Evolutionary conservation across 2,113 vertebrate genomes (phyloP).

Genomic region (Channa argus): DNA sequence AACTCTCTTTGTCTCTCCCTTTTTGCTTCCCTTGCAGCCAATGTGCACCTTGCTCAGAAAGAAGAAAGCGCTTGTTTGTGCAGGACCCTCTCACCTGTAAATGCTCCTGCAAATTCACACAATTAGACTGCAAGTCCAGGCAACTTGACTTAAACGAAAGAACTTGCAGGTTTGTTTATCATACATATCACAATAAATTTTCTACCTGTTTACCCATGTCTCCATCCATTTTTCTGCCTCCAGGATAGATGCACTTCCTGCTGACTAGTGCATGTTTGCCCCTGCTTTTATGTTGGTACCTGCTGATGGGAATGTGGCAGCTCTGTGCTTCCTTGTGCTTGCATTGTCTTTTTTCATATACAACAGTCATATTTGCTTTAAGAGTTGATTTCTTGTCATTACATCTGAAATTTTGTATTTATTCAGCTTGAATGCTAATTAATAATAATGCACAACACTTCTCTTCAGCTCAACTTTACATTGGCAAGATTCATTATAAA

Average conservation of each 20-base stretch:
- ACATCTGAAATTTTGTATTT: neutral
- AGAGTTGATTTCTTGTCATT: conserved; percentile 5
- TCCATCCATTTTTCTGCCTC: neutral
- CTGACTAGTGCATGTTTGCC: conserved; percentile 81
- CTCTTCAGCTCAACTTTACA: too few relatives aligned
- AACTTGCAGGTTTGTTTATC: conserved; percentile 98
- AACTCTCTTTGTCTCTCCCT: conserved; percentile 73
- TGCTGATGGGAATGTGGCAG: conserved; percentile 39
- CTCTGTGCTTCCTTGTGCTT: conserved; percentile 27
- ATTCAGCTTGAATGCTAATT: too few relatives aligned
- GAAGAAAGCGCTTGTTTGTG: conserved; percentile 98
- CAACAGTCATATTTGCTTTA: conserved; percentile 19
- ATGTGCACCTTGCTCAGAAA: conserved; percentile 99
- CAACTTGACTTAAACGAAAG: conserved; percentile 99
- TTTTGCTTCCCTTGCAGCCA: conserved; percentile 99
- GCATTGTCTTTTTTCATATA: conserved; percentile 31
- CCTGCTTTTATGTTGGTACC: conserved; percentile 70
- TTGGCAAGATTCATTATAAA: too few relatives aligned
- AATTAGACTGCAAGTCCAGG: conserved; percentile 98
- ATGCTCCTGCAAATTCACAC: conserved; percentile 99
- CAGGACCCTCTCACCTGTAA: conserved; percentile 98
- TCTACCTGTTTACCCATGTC: neutral
- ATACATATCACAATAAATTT: conserved; percentile 72
- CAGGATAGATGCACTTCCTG: conserved; percentile 15
- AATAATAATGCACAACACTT: too few relatives aligned